Evolutionary conservation across 1,140 invertebrate genomes (phyloP).

Genomic region (Bombus sylvicola): DNA sequence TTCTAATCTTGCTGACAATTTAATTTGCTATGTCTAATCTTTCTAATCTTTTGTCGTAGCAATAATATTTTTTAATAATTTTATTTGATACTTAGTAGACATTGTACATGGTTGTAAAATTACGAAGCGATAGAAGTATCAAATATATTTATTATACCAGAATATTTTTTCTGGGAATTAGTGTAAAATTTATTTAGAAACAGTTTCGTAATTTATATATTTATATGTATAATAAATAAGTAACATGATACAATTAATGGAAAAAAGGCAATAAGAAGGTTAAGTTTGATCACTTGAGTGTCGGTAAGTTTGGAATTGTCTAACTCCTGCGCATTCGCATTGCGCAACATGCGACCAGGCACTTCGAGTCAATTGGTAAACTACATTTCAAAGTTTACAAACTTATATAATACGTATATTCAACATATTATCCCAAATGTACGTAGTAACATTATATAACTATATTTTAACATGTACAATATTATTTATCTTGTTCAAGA

Average conservation of each 20-base stretch:
- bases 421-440: not conserved
- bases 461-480: not conserved
- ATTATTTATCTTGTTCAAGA: not conserved
- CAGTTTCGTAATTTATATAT: not conserved
- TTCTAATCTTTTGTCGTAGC: not conserved
- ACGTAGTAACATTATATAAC: not conserved
- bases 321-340: not conserved
- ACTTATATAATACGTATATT: not conserved
- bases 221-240: not conserved
- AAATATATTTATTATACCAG: not conserved
- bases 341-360: not conserved
- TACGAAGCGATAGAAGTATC: not conserved
- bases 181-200: not conserved
- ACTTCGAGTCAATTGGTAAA: not conserved
- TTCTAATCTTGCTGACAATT: not conserved
- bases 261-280: not conserved
- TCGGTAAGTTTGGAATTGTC: conserved; percentile 5
- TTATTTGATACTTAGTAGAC: not conserved
- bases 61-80: not conserved
- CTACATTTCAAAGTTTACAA: not conserved
- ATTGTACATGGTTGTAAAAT: not conserved
- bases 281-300: not conserved
- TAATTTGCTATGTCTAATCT: not conserved
- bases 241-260: not conserved
- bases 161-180: not conserved